Conservation (phyloP, 2,888 invertebrate genomes). For the Sarcophaga rosellei region DNA sequence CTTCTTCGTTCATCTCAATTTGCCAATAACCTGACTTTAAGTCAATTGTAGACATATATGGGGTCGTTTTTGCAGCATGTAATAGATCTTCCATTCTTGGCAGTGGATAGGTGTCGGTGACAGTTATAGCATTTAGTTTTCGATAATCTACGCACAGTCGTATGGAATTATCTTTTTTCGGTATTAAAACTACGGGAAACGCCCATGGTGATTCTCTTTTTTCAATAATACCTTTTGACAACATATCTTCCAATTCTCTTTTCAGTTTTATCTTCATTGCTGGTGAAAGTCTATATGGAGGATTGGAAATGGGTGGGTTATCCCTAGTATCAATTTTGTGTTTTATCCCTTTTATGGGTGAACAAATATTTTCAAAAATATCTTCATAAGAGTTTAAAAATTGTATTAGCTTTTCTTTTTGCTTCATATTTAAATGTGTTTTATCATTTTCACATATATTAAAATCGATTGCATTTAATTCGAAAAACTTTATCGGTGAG, state of each 20-base stretch:
- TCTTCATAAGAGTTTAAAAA: constrained; percentile 2
- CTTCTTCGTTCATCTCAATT: constrained; percentile 54
- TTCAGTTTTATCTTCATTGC: constrained; percentile 36
- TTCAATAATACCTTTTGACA: constrained; percentile 65
- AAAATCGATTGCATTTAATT: constrained; percentile 17
- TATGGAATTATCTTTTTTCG: constrained; percentile 70
- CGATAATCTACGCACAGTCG: too few relatives aligned
- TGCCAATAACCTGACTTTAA: constrained; percentile 77
- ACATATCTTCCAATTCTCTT: constrained; percentile 30
- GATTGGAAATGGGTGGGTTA: constrained; percentile 72
- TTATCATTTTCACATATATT: constrained; percentile 9
- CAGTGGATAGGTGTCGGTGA: too few relatives aligned
- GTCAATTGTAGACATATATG: constrained; percentile 71
- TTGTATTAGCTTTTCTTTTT: background rate
- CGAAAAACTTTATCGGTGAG: background rate
- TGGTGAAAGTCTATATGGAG: constrained; percentile 75
- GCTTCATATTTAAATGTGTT: background rate
- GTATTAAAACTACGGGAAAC: constrained; percentile 33
- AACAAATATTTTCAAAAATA: constrained; percentile 22
- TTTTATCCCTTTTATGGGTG: background rate
- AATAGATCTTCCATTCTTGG: constrained; percentile 68
- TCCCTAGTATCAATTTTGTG: constrained; percentile 25
- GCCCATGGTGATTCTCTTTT: background rate
- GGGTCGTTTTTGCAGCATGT: constrained; percentile 71
- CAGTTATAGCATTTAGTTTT: too few relatives aligned